These are phyloP conservation scores for Vipera latastei DNA, from an alignment of 2,797 vertebrate genomes.

Conservation along the genomic window DNA sequence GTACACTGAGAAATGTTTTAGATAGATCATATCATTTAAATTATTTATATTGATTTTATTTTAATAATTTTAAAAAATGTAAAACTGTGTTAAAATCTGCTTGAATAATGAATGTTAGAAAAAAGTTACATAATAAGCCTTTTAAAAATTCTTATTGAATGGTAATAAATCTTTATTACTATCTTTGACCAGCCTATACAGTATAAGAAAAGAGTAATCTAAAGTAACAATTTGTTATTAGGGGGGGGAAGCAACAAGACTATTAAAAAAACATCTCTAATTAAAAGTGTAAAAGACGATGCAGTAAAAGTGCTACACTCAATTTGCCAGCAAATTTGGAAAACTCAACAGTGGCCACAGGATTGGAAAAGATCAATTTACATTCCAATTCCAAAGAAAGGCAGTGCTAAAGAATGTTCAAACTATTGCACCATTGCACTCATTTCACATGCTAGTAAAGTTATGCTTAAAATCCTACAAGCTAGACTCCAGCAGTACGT, in stretches of 20 bases:
- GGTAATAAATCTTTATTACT: neutral
- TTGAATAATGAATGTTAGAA: neutral
- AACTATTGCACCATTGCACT: too few relatives aligned
- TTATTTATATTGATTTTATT: neutral
- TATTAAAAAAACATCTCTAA: neutral
- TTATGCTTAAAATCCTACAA: too few relatives aligned
- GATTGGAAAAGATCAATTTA: too few relatives aligned
- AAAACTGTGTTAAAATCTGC: neutral
- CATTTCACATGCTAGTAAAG: too few relatives aligned
- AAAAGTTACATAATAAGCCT: neutral
- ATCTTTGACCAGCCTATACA: neutral
- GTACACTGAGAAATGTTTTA: slow-evolving; percentile 31
- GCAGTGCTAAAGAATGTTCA: too few relatives aligned
- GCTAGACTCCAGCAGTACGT: too few relatives aligned
- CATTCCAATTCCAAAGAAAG: too few relatives aligned
- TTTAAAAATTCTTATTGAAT: slow-evolving; percentile 26
- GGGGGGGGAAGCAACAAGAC: neutral
- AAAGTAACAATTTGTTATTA: neutral
- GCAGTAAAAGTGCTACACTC: too few relatives aligned
- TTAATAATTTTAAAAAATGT: neutral
- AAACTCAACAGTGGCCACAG: too few relatives aligned
- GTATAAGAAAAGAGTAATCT: neutral
- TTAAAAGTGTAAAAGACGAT: neutral
- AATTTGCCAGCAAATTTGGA: too few relatives aligned
- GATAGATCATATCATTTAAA: slow-evolving; percentile 33